Evolutionary conservation across 2,888 invertebrate genomes (phyloP), one percentile per base, ranked within the genome.

Genomic region (Chromoteleia sp.): DNA sequence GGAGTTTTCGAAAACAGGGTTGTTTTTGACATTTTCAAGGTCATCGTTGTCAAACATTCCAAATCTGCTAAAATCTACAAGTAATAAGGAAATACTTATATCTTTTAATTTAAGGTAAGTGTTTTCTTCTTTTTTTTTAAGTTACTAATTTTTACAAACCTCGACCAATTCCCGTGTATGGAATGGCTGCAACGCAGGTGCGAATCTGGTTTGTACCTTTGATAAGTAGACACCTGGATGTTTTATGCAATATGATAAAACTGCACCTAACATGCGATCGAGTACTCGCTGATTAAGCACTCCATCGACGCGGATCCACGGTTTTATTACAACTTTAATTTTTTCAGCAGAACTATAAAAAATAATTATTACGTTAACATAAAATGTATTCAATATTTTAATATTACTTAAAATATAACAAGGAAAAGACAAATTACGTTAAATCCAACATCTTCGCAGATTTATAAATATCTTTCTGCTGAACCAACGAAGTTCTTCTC

Each of bases 261-360:
- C 89, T 7, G 94, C 93, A 50, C 94, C 94, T 70, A 96, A 86
- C 94, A 96, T 95, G 71, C 94, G 94, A 85, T 95, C 94, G 29
- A 97, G 92, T 2, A 95, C 93, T 15, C 94, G 92, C 8, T 94
- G 92, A 91, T 96, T 96, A 7, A 97, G 87, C 0, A 93, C 92
- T 1, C 96, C 96, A 90, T 96, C 95, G 0, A 96, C 93, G 79
- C 95, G 93, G 68, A 95, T 94, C 97, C 97, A 97, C 0, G 96
- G 96, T 75, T 94, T 93, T 58, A 94, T 91, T 5, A 92, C 90
- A 1, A 93, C 92, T 61, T 89, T 88, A 25, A 90, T 88, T 71
- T 90, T 88, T 83, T 91, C 90, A 2, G 89, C 88, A 17, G 87
- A 87, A 15, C 91, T 91, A 58, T 61, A 87, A 58, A 19, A 75